These are phyloP conservation scores for Pachycephus smyrnensis DNA, from an alignment of 2,888 invertebrate genomes.

Conservation along the genomic window DNA sequence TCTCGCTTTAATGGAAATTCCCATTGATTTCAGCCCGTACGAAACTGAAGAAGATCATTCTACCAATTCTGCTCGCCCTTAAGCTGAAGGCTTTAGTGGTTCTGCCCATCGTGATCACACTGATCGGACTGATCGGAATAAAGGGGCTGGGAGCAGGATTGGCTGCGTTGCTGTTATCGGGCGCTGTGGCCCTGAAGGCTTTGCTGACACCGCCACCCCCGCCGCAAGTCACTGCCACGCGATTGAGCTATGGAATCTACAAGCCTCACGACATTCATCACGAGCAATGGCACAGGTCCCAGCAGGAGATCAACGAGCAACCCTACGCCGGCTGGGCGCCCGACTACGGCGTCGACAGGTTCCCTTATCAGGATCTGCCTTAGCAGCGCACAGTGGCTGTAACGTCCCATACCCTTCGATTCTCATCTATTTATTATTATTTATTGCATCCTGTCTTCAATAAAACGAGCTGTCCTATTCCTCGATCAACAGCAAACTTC, in stretches of 20 bases:
- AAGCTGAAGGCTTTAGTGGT: slow-evolving; percentile 74
- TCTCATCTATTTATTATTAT: not conserved
- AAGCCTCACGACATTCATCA: slow-evolving; percentile 62
- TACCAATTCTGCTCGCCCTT: slow-evolving; percentile 74
- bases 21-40: slow-evolving; percentile 66
- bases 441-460: not conserved
- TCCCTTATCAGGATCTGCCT: slow-evolving; percentile 56
- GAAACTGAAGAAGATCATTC: slow-evolving; percentile 72
- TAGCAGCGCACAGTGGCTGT: slow-evolving; percentile 15
- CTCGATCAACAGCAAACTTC: too few relatives aligned
- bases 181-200: slow-evolving; percentile 62
- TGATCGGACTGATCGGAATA: slow-evolving; percentile 74
- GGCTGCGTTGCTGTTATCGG: slow-evolving; percentile 73
- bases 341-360: slow-evolving; percentile 55
- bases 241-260: slow-evolving; percentile 57
- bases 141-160: slow-evolving; percentile 75
- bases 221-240: slow-evolving; percentile 49
- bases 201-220: slow-evolving; percentile 50
- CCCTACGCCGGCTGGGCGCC: slow-evolving; percentile 61
- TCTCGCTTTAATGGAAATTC: too few relatives aligned
- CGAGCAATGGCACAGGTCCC: slow-evolving; percentile 64
- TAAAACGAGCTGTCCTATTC: not conserved
- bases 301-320: slow-evolving; percentile 53
- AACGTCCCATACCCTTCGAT: not conserved
- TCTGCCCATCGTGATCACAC: slow-evolving; percentile 72